A percentile compares a stretch with the other conserved stretches of the same genome.
phyloP scores from a whole-genome alignment of 2,113 vertebrate genomes.

The Clarias batrachus region DNA sequence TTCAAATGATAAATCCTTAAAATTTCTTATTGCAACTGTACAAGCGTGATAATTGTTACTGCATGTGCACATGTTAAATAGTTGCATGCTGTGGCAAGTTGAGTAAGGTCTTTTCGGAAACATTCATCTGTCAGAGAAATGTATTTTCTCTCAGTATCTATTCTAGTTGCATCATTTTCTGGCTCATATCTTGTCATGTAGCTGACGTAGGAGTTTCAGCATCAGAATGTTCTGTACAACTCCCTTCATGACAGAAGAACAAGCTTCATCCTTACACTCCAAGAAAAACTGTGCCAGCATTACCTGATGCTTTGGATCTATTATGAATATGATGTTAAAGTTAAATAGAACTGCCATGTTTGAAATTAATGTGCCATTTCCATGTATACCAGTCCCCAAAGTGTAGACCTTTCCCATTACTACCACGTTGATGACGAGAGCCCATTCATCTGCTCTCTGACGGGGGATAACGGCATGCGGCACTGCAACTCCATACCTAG shows the following conservation, averaged over 20 bases:
- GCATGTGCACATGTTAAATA: neutral
- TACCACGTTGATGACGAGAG: conserved; percentile 94
- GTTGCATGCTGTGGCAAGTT: neutral
- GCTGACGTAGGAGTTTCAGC: neutral
- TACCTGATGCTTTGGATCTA: too few species aligned
- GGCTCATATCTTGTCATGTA: neutral
- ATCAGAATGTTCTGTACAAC: neutral
- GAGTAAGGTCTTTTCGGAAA: neutral
- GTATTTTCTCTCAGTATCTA: neutral
- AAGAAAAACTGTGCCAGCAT: neutral
- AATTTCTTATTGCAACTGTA: too few species aligned
- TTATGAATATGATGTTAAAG: neutral
- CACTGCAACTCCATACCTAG: conserved; percentile 84
- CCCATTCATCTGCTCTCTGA: conserved; percentile 96
- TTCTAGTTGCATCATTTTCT: conserved; percentile 13
- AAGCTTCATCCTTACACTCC: neutral
- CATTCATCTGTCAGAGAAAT: neutral
- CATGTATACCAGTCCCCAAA: conserved; percentile 74
- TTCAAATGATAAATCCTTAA: too few species aligned
- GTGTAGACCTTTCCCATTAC: conserved; percentile 80
- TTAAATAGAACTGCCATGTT: neutral
- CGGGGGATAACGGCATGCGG: conserved; percentile 88
- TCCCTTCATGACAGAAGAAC: neutral
- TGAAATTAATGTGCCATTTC: neutral
- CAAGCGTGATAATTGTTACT: neutral